These are phyloP conservation scores for Ecliptopera silaceata DNA, from an alignment of 2,888 invertebrate species.

Conservation along the genomic window DNA sequence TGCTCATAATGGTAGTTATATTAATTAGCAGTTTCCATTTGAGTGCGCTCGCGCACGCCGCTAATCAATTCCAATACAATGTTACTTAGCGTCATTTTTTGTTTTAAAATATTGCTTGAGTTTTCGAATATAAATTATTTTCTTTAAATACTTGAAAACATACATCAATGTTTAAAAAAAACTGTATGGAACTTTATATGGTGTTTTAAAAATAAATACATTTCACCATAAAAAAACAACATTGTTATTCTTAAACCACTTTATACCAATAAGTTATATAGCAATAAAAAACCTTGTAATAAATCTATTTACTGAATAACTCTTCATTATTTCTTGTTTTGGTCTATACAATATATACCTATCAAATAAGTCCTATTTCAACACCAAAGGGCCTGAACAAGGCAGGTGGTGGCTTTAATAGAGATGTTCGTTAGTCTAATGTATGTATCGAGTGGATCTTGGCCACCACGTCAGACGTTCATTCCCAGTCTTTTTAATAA, in stretches of 20 bases:
- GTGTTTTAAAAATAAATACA: too few relatives aligned
- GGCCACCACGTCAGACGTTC: constrained; percentile 47
- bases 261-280: too few relatives aligned
- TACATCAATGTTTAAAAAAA: too few relatives aligned
- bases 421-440: constrained; percentile 75
- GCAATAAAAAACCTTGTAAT: too few relatives aligned
- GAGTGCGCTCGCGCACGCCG: constrained; percentile 52
- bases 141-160: too few relatives aligned
- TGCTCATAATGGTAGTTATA: constrained; percentile 53
- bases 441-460: constrained; percentile 66
- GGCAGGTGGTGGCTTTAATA: constrained; percentile 64
- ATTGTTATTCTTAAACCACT: too few relatives aligned
- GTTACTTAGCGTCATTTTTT: constrained; percentile 35
- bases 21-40: constrained; percentile 58
- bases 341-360: too few relatives aligned
- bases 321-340: too few relatives aligned
- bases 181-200: too few relatives aligned
- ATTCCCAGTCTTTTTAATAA: constrained; percentile 36
- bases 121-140: too few relatives aligned
- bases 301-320: too few relatives aligned
- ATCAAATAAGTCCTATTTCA: constrained; percentile 12
- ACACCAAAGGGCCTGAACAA: constrained; percentile 17
- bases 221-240: too few relatives aligned
- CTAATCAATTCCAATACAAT: constrained; percentile 59
- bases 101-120: constrained; percentile 1